Conservation (phyloP, 2,797 vertebrate genomes). For the Heteromormyrus szaboi region DNA sequence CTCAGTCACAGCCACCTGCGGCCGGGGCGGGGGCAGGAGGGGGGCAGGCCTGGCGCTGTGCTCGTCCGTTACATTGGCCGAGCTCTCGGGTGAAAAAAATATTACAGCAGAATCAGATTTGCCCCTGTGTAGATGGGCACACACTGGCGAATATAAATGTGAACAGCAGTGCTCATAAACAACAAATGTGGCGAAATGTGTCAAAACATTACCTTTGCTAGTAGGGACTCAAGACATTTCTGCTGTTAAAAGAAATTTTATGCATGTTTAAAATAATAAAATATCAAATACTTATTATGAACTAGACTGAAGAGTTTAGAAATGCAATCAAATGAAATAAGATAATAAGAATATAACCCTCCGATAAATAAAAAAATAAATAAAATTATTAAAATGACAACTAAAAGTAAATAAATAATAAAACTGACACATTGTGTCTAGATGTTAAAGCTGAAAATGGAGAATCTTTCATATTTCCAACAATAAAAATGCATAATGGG, state of each 20-base stretch:
- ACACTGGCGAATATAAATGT: not conserved
- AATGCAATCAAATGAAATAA: not conserved
- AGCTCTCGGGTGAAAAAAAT: not conserved
- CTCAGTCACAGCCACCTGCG: not conserved
- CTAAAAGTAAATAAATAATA: not conserved
- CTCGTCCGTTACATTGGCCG: not conserved
- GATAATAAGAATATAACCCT: not conserved
- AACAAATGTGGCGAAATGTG: not conserved
- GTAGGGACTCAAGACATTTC: not conserved
- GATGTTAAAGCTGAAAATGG: not conserved
- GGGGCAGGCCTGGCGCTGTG: not conserved
- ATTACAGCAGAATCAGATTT: not conserved
- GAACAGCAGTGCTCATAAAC: not conserved
- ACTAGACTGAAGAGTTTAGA: not conserved
- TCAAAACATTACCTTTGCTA: not conserved
- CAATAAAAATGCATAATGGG: not conserved
- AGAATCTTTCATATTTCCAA: not conserved
- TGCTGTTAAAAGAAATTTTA: not conserved
- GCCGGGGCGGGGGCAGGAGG: not conserved
- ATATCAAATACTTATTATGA: not conserved
- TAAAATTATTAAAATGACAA: not conserved
- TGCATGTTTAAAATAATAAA: not conserved
- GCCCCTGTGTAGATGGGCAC: not conserved
- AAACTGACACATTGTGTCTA: not conserved
- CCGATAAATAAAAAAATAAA: not conserved